Base-by-base conservation (phyloP, 2,797 vertebrate species). In the Scyliorhinus canicula region DNA sequence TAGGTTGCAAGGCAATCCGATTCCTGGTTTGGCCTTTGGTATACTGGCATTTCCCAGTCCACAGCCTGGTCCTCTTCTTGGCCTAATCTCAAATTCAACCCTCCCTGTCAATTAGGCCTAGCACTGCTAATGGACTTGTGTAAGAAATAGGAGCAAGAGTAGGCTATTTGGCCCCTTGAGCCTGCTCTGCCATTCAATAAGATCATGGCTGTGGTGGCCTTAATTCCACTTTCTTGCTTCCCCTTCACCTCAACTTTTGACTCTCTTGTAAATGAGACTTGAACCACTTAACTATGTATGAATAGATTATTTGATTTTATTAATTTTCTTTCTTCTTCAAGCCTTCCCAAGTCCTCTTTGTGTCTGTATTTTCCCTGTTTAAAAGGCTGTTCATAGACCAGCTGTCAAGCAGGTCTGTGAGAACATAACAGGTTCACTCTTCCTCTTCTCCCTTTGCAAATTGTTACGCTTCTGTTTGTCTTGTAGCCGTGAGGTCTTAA, bases 381-480 rank as follows among this genome's bases (percentile, higher is more conserved):
- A 40, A 40, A 63, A 63, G 60, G 35, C 60, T 91, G 88, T 44
- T 35, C 9, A 19, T 26, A 90, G 55, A 40, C n/a, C 40, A 65
- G 40, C 60, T 26, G 19, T 8, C 60, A 24, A 91, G 57, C 60
- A 91, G 40, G 60, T 65, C 60, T 44, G 40, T 91, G 88, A n/a
- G 8, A 91, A 26, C 6, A 24, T 65, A 44, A 16, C n/a, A 91
- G 11, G 5, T 3, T 88, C 44, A 93, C 60, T 31, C 24, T 67
- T 69, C 26, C 24, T 55, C 65, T 21, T 74, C 12, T 4, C 12
- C 14, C 50, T 74, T 94, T 74, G 16, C 31, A 31, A 69, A 94
- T 52, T 74, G 26, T 94, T 31, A 90, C 14, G 52, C 86, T 52
- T 60, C 55, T 94, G 67, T 94, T 94, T 69, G 71, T 94, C 50